phyloP scores from a whole-genome alignment of 2,888 invertebrate genomes.

The Dryobotodes eremita region DNA sequence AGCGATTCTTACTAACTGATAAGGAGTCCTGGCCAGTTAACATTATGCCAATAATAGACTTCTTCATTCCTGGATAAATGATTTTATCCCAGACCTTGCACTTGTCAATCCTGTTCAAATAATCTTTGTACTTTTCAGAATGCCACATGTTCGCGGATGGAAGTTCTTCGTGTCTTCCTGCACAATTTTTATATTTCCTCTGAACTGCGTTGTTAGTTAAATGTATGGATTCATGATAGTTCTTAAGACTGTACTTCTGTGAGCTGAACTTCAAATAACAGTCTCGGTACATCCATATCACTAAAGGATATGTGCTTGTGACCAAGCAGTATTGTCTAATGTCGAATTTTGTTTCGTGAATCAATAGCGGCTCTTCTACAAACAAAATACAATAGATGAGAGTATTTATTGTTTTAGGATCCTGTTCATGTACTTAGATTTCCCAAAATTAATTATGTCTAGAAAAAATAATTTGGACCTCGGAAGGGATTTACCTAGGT shows the following conservation, averaged over 20 bases:
- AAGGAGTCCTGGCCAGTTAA: conserved; percentile 94
- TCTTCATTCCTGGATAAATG: conserved; percentile 96
- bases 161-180: conserved; percentile 90
- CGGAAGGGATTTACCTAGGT: neutral
- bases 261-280: conserved; percentile 97
- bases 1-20: conserved; percentile 93
- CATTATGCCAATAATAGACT: conserved; percentile 95
- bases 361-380: conserved; percentile 94
- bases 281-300: conserved; percentile 96
- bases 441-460: neutral
- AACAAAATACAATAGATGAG: conserved; percentile 58
- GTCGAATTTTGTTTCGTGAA: conserved; percentile 97
- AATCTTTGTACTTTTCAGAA: conserved; percentile 92
- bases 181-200: conserved; percentile 92
- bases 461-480: neutral
- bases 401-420: neutral
- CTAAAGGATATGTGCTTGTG: conserved; percentile 94
- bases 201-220: conserved; percentile 97
- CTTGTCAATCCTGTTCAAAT: conserved; percentile 90
- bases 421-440: neutral
- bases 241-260: conserved; percentile 94
- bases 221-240: conserved; percentile 96
- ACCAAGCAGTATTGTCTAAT: conserved; percentile 97
- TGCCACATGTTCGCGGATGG: conserved; percentile 97
- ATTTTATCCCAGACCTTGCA: conserved; percentile 93